Evolutionary conservation across 2,797 vertebrate genomes (phyloP).

Genomic region (Enteromius trimaculatus): DNA sequence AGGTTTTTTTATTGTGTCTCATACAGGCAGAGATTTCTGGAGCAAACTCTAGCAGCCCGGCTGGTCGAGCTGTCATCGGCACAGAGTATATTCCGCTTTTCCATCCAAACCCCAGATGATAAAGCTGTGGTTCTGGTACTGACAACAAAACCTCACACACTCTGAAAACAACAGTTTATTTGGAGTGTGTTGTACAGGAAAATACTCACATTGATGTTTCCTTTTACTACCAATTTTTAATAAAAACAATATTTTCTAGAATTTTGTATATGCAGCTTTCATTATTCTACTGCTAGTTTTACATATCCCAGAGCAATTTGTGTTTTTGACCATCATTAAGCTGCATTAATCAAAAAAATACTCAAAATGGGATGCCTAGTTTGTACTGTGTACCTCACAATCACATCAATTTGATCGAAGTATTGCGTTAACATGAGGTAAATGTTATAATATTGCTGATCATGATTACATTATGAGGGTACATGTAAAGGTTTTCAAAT

Average conservation of each 20-base stretch:
- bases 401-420: not conserved
- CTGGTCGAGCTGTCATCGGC: constrained; percentile 83
- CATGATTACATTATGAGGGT: not conserved
- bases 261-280: not conserved
- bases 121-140: constrained; percentile 89
- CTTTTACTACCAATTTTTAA: too few species aligned
- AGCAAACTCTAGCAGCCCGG: constrained; percentile 80
- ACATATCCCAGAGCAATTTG: too few species aligned
- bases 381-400: too few species aligned
- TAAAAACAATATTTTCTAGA: not conserved
- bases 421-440: not conserved
- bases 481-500: not conserved
- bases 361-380: too few species aligned
- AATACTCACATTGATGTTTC: not conserved
- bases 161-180: not conserved
- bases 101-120: constrained; percentile 84
- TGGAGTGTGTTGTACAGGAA: not conserved
- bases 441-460: not conserved
- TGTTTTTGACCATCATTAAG: too few species aligned
- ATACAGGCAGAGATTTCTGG: constrained; percentile 75
- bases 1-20: not conserved
- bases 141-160: not conserved
- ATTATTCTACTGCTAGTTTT: not conserved
- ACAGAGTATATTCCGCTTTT: constrained; percentile 89
- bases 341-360: too few species aligned